phyloP scores from a whole-genome alignment of 2,797 vertebrate species.

The Salmo trutta region DNA sequence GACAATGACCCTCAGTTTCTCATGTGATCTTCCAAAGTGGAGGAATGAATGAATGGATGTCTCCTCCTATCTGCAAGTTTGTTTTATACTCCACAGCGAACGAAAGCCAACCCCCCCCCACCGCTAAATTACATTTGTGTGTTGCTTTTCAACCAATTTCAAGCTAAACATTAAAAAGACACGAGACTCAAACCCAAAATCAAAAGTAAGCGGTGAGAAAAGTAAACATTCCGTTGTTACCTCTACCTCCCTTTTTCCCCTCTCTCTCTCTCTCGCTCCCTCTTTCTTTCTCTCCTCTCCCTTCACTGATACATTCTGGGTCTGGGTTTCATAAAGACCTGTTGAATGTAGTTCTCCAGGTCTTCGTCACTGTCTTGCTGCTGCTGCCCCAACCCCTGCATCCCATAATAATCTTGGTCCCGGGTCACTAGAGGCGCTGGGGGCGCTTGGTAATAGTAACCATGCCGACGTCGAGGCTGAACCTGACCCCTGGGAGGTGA shows the following conservation, averaged over 20 bases:
- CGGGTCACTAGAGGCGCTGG: slow-evolving; percentile 48
- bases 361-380: slow-evolving; percentile 71
- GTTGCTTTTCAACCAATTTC: not conserved
- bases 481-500: slow-evolving; percentile 30
- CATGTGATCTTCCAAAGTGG: not conserved
- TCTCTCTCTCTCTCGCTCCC: not conserved
- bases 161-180: not conserved
- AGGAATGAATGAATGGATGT: not conserved
- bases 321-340: slow-evolving; percentile 76
- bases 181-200: not conserved
- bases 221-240: slow-evolving; percentile 23
- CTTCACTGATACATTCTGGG: slow-evolving; percentile 68
- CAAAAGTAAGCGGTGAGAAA: slow-evolving; percentile 17
- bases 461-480: slow-evolving; percentile 49
- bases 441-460: slow-evolving; percentile 66
- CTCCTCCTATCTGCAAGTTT: not conserved
- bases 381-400: slow-evolving; percentile 31
- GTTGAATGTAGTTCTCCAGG: slow-evolving; percentile 84
- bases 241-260: not conserved
- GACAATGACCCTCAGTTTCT: not conserved
- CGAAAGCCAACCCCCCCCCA: not conserved
- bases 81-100: not conserved
- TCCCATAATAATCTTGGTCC: slow-evolving; percentile 61
- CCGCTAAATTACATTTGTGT: not conserved
- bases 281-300: not conserved